A percentile compares a stretch with the other conserved stretches of the same genome.
These are phyloP conservation scores for Cichlasoma orientale DNA, from an alignment of 2,797 vertebrate species.

Conservation along the genomic window DNA sequence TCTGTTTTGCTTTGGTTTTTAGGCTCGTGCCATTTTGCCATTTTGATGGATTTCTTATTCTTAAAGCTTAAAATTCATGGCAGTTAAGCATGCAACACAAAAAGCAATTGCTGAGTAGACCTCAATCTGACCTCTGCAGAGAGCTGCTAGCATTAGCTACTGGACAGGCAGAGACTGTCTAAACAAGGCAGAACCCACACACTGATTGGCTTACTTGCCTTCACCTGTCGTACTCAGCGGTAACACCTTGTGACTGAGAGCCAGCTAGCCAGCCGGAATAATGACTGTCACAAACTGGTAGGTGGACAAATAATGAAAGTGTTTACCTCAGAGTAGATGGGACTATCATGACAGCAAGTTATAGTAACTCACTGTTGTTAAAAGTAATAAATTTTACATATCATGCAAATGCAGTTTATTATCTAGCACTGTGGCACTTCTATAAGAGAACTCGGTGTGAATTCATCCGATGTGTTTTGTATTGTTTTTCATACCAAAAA, in stretches of 20 bases:
- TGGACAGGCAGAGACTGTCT: neutral
- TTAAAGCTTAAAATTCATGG: neutral
- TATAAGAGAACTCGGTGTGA: neutral
- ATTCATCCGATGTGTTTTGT: neutral
- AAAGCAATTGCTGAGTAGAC: neutral
- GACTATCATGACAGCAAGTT: neutral
- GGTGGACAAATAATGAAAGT: neutral
- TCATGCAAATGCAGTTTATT: neutral
- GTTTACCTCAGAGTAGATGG: neutral
- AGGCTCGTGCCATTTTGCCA: neutral
- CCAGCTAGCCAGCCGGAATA: neutral
- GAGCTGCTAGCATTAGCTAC: neutral
- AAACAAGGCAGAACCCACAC: neutral
- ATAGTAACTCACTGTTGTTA: neutral
- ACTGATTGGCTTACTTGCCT: neutral
- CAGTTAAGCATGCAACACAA: neutral
- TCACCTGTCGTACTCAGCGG: neutral
- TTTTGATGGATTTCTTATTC: neutral
- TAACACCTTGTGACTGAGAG: neutral
- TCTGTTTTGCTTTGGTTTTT: neutral
- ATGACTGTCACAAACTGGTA: neutral
- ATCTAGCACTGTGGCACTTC: neutral
- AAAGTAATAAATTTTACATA: neutral
- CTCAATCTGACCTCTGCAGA: neutral
- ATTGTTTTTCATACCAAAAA: neutral